phyloP scores from a whole-genome alignment of 2,113 vertebrate species.

The Nesoenas mayeri region DNA sequence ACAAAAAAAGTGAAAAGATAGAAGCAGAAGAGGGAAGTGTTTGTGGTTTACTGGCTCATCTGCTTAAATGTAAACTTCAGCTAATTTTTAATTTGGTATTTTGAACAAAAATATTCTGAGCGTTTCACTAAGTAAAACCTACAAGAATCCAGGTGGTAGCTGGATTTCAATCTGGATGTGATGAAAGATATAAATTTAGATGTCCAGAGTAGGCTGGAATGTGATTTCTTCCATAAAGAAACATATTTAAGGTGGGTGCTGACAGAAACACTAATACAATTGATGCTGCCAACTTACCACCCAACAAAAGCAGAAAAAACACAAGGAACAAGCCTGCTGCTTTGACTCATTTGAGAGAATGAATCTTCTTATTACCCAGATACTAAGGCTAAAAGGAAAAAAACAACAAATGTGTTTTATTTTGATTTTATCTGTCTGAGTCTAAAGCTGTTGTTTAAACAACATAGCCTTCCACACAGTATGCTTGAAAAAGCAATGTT shows the following conservation, averaged over 20 bases:
- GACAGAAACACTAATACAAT: slow-evolving; percentile 42
- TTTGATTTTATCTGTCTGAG: not conserved
- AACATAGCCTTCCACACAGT: not conserved
- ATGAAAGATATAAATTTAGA: slow-evolving; percentile 47
- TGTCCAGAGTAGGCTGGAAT: slow-evolving; percentile 28
- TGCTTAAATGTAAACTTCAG: slow-evolving; percentile 50
- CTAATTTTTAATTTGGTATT: slow-evolving; percentile 31
- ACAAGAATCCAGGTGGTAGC: slow-evolving; percentile 29
- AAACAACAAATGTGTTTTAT: not conserved
- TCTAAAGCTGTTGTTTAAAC: slow-evolving; percentile 28
- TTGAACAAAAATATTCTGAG: slow-evolving; percentile 25
- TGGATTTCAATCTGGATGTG: slow-evolving; percentile 36
- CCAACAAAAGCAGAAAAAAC: not conserved
- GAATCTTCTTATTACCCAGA: not conserved
- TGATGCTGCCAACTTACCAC: not conserved
- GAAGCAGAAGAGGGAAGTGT: not conserved
- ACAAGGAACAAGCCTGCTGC: not conserved
- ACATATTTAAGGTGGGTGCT: slow-evolving; percentile 42
- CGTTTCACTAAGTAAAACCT: slow-evolving; percentile 9
- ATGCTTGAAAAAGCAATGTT: not conserved
- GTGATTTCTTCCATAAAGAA: slow-evolving; percentile 29
- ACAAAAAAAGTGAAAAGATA: not conserved
- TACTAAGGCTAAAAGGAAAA: not conserved
- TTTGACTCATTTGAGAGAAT: not conserved
- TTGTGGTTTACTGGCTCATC: slow-evolving; percentile 18